Evolutionary conservation across 2,888 invertebrate genomes (phyloP), one percentile per base, ranked within the genome.

Genomic region (Caenorhabditis virilis): DNA sequence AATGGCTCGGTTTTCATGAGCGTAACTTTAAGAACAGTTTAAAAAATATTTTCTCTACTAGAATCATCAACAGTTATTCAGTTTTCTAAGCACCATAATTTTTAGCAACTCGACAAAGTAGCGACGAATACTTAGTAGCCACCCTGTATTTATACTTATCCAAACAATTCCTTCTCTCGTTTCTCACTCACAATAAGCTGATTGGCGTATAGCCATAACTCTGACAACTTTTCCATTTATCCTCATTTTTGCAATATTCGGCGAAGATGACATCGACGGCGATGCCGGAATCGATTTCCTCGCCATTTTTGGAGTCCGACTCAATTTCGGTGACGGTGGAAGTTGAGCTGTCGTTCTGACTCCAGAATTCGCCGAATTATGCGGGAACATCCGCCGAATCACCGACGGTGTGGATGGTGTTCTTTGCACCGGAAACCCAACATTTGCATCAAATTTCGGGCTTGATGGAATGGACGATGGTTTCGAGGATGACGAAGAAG

Each of bases 101-200:
- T n/a, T n/a, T n/a, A n/a, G n/a, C n/a, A n/a, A n/a, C n/a, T n/a
- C n/a, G n/a, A n/a, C n/a, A n/a, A n/a, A n/a, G n/a, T n/a, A n/a
- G n/a, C n/a, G n/a, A n/a, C n/a, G n/a, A n/a, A n/a, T n/a, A n/a
- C n/a, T n/a, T n/a, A n/a, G n/a, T n/a, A n/a, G n/a, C n/a, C n/a
- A n/a, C n/a, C n/a, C n/a, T n/a, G n/a, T n/a, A n/a, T n/a, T n/a
- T n/a, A n/a, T n/a, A n/a, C n/a, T n/a, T n/a, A n/a, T n/a, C n/a
- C n/a, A n/a, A n/a, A n/a, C n/a, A n/a, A n/a, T n/a, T n/a, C n/a
- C 30, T 9, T 35, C 16, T 25, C 18, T 23, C 18, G 16, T 27
- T 36, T 15, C 11, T 27, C 22, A 63, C 75, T 71, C 47, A 75
- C 75, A 75, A 50, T 75, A 75, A 20, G 72, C 75, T 16, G 70